Percentiles rank a stretch among this genome's conserved stretches.
phyloP scores from a whole-genome alignment of 2,797 vertebrate genomes.

The Australoheros facetus region DNA sequence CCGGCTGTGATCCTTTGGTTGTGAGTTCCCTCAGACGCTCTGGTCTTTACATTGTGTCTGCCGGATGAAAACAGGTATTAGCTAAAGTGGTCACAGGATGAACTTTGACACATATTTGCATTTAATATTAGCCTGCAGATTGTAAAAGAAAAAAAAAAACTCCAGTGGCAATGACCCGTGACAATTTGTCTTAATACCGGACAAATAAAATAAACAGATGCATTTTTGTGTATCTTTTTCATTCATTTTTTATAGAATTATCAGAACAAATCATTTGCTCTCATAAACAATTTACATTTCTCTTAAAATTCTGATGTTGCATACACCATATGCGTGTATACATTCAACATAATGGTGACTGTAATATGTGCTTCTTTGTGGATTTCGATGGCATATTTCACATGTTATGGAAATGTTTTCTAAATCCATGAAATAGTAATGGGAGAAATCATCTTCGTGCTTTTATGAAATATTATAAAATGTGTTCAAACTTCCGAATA shows the following conservation, averaged over 20 bases:
- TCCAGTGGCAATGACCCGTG: too few relatives aligned
- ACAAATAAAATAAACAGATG: too few relatives aligned
- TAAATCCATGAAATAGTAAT: background rate
- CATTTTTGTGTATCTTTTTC: too few relatives aligned
- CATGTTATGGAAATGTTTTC: background rate
- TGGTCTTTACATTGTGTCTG: slow-evolving; percentile 3
- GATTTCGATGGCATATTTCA: background rate
- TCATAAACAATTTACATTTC: background rate
- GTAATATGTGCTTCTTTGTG: background rate
- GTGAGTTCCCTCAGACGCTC: background rate
- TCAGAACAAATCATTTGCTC: too few relatives aligned
- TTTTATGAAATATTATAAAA: slow-evolving; percentile 2
- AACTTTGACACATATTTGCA: slow-evolving; percentile 33
- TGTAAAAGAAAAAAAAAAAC: background rate
- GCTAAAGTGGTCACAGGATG: background rate
- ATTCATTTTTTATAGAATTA: too few relatives aligned
- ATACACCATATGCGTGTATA: background rate
- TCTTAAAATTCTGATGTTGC: background rate
- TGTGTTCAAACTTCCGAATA: background rate
- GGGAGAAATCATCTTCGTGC: background rate
- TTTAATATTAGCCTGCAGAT: background rate
- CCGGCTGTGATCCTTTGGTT: slow-evolving; percentile 32
- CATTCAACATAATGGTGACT: background rate
- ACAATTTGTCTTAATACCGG: too few relatives aligned
- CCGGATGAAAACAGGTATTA: background rate